Evolutionary conservation across 2,797 vertebrate genomes (phyloP).

Genomic region (Eupleurogrammus muticus): DNA sequence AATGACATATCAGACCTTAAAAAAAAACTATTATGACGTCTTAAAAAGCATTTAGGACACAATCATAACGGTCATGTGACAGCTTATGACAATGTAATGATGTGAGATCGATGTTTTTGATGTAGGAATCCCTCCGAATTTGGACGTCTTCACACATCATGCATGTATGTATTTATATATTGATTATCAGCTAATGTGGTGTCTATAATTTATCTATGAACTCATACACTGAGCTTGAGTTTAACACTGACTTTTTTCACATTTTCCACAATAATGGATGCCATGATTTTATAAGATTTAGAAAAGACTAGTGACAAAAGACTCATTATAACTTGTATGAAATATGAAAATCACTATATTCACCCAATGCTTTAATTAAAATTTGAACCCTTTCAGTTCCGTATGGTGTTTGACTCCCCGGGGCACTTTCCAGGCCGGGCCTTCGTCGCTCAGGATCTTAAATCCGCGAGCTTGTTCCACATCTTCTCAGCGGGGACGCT

Average conservation of each 20-base stretch:
- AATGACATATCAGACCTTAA: too few relatives aligned
- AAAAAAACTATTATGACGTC: too few relatives aligned
- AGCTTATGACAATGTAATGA: too few relatives aligned
- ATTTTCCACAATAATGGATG: background rate
- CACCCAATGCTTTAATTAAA: slow-evolving; percentile 25
- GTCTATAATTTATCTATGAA: background rate
- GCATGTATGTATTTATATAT: too few relatives aligned
- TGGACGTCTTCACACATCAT: too few relatives aligned
- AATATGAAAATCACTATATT: slow-evolving; percentile 9
- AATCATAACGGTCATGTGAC: too few relatives aligned
- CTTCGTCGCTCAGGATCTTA: slow-evolving; percentile 46
- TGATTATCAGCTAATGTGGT: too few relatives aligned
- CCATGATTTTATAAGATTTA: too few relatives aligned
- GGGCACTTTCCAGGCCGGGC: slow-evolving; percentile 13
- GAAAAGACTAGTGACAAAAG: too few relatives aligned
- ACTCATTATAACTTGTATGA: background rate
- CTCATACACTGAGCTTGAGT: background rate
- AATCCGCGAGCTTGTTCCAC: slow-evolving; percentile 75
- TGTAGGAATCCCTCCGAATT: too few relatives aligned
- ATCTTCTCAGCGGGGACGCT: slow-evolving; percentile 64
- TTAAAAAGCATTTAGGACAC: too few relatives aligned
- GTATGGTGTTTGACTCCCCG: slow-evolving; percentile 2
- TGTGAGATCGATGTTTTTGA: too few relatives aligned
- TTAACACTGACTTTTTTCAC: slow-evolving; percentile 7
- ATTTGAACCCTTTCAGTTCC: background rate